A percentile compares a stretch with the other conserved stretches of the same genome.
These are phyloP conservation scores for Oryzias melastigma DNA, from an alignment of 2,113 vertebrate species.

Conservation along the genomic window DNA sequence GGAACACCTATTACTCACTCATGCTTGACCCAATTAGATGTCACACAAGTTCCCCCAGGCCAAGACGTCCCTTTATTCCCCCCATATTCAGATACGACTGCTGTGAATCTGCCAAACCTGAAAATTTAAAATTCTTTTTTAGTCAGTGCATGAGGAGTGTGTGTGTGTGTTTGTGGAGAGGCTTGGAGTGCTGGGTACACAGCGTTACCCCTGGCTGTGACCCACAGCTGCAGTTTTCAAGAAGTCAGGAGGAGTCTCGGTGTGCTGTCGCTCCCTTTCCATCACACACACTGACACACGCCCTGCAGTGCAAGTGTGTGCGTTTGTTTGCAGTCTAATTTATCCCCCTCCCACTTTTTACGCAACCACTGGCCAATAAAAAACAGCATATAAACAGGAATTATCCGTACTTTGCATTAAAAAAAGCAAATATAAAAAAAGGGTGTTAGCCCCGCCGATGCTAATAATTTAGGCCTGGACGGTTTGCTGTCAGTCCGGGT, in stretches of 20 bases:
- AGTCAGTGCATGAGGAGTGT: slow-evolving; percentile 12
- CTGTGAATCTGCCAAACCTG: slow-evolving; percentile 29
- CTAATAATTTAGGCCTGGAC: slow-evolving; percentile 27
- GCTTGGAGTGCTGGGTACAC: slow-evolving; percentile 5
- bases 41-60: slow-evolving; percentile 54
- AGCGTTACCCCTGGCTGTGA: slow-evolving; percentile 54
- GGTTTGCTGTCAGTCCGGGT: slow-evolving; percentile 47
- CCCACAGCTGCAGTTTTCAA: slow-evolving; percentile 64
- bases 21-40: slow-evolving; percentile 59
- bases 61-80: not conserved
- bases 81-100: slow-evolving; percentile 32
- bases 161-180: slow-evolving; percentile 18
- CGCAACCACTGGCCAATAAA: slow-evolving; percentile 22
- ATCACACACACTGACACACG: slow-evolving; percentile 54
- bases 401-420: not conserved
- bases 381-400: slow-evolving; percentile 5
- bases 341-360: slow-evolving; percentile 30
- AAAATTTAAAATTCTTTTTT: slow-evolving; percentile 37
- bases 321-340: slow-evolving; percentile 37
- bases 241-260: slow-evolving; percentile 55
- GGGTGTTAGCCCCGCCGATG: slow-evolving; percentile 15
- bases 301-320: slow-evolving; percentile 30
- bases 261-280: slow-evolving; percentile 61
- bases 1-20: slow-evolving; percentile 71
- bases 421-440: slow-evolving; percentile 11